Conservation (phyloP, 1,140 invertebrate genomes). For the Carposina sasakii region DNA sequence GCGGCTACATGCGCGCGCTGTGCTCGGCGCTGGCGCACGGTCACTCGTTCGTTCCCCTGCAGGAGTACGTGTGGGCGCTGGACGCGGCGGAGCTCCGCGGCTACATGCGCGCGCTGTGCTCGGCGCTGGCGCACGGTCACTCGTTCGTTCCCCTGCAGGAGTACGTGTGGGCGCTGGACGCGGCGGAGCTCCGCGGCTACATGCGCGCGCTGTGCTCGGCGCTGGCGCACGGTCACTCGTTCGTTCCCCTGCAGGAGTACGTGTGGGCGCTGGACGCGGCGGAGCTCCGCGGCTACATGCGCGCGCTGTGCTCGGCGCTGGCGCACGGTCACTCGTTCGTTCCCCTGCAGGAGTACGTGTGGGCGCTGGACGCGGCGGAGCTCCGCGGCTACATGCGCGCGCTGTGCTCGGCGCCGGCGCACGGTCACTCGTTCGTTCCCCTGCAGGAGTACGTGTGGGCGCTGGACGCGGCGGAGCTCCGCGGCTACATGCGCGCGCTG, state of each 20-base stretch:
- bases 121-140: constrained; percentile 87
- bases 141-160: constrained; percentile 87
- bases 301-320: constrained; percentile 85
- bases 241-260: constrained; percentile 89
- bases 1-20: constrained; percentile 88
- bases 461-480: constrained; percentile 82
- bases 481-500: constrained; percentile 88
- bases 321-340: constrained; percentile 86
- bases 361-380: constrained; percentile 81
- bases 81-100: constrained; percentile 79
- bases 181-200: constrained; percentile 83
- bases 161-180: constrained; percentile 81
- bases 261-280: constrained; percentile 78
- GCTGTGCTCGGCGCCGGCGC: constrained; percentile 82
- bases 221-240: constrained; percentile 85
- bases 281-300: constrained; percentile 88
- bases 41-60: constrained; percentile 84
- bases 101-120: constrained; percentile 89
- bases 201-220: constrained; percentile 88
- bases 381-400: constrained; percentile 88
- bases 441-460: constrained; percentile 84
- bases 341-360: constrained; percentile 86
- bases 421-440: constrained; percentile 89
- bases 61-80: constrained; percentile 86
- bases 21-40: constrained; percentile 85